Conservation (phyloP, 2,113 vertebrate genomes). For the Lagenorhynchus albirostris region DNA sequence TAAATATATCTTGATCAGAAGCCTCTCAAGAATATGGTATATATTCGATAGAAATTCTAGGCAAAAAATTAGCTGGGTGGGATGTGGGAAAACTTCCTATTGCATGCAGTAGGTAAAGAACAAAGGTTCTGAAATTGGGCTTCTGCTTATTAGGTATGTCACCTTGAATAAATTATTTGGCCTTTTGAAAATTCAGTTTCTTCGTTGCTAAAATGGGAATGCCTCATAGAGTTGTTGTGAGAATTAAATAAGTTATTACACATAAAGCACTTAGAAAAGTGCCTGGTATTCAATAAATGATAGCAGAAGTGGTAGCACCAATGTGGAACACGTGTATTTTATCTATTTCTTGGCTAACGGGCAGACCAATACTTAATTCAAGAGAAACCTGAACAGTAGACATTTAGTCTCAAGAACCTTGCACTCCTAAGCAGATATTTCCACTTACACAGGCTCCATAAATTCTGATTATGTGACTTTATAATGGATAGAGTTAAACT, state of each 20-base stretch:
- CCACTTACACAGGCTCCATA: constrained; percentile 16
- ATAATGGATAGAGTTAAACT: constrained; percentile 50
- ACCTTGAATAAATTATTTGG: neutral
- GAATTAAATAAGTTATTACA: neutral
- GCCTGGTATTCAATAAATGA: neutral
- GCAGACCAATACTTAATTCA: neutral
- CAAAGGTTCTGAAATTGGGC: neutral
- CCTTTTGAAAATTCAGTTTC: neutral
- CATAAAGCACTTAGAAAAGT: neutral
- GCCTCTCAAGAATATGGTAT: neutral
- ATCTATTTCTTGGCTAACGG: neutral
- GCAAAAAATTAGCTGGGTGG: neutral
- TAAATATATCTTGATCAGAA: neutral
- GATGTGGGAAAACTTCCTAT: neutral
- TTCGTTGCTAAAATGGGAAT: neutral
- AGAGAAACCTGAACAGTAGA: neutral
- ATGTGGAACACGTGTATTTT: neutral
- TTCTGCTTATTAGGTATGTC: neutral
- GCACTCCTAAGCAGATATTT: constrained; percentile 41
- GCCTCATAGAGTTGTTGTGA: neutral
- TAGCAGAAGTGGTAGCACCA: neutral
- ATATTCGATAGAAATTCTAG: neutral
- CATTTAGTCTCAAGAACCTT: constrained; percentile 25
- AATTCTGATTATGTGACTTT: constrained; percentile 54
- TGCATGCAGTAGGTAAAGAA: neutral